A percentile compares a stretch with the other conserved stretches of the same genome.
These are phyloP conservation scores for Troides oblongomaculatus DNA, from an alignment of 2,888 invertebrate species.

Conservation along the genomic window DNA sequence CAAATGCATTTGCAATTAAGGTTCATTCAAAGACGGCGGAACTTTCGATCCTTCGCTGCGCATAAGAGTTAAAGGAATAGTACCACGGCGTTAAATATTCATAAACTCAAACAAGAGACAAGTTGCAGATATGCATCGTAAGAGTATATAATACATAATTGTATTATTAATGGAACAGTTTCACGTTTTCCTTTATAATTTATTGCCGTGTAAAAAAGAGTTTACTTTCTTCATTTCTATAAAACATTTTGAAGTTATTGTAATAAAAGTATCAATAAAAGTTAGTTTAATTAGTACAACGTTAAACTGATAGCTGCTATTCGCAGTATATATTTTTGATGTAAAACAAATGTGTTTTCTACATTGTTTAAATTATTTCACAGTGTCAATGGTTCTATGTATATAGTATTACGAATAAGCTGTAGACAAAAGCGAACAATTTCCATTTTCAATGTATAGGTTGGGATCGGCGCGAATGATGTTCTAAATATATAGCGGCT, in stretches of 20 bases:
- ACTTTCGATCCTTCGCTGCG: slow-evolving; percentile 37
- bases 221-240: too few species aligned
- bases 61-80: slow-evolving; percentile 45
- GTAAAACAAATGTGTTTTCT: too few species aligned
- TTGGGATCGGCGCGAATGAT: slow-evolving; percentile 41
- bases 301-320: too few species aligned
- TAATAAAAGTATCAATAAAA: too few species aligned
- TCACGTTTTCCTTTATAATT: background rate
- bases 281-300: too few species aligned
- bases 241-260: too few species aligned
- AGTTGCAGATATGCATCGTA: slow-evolving; percentile 37
- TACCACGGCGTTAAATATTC: slow-evolving; percentile 47
- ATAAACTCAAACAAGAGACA: slow-evolving; percentile 47
- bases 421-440: slow-evolving; percentile 21
- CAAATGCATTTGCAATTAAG: slow-evolving; percentile 40
- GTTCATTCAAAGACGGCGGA: slow-evolving; percentile 30
- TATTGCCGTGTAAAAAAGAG: too few species aligned
- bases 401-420: slow-evolving; percentile 26
- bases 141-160: slow-evolving; percentile 38
- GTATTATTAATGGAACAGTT: background rate
- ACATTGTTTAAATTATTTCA: too few species aligned
- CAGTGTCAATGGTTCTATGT: too few species aligned
- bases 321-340: too few species aligned
- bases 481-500: slow-evolving; percentile 34
- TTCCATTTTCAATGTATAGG: slow-evolving; percentile 37